Evolutionary conservation across 2,888 invertebrate species (phyloP), one percentile per base, ranked within the genome.

Genomic region (Brassicogethes aeneus): DNA sequence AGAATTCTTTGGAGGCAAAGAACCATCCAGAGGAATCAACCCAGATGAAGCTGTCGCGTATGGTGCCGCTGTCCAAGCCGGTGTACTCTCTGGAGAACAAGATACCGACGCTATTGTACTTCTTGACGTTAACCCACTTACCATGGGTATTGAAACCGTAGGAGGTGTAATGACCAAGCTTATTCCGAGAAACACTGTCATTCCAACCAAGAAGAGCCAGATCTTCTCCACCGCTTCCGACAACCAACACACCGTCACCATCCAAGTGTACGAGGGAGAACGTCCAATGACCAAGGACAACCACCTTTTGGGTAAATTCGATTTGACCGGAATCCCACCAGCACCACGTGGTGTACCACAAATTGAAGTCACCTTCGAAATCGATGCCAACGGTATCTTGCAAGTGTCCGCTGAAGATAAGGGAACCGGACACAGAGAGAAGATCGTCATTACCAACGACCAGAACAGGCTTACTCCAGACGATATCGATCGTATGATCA

Each of bases 241-340:
- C 69, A 99, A 97, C 70, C 99, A 99, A 69, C 93, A 95, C 70
- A 95, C 95, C 2, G 97, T 99, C 39, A 97, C 96, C 52, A 99
- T 99, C 66, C 92, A 94, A 70, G 94, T 95, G 0, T 97, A 91
- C 68, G 97, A 99, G 72, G 97, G 99, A 57, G 99, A 99, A 71
- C 85, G 99, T 60, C 95, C 97, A 16, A 96, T 99, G 97, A 97
- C 97, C 52, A 97, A 97, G 72, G 97, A 99, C 72, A 99, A 99
- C 72, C 97, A 99, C 71, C 75, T 94, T 51, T 77, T 99, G 45
- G 99, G 99, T 48, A 97, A 96, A 71, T 99, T 99, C 71, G 97
- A 99, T 64, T 72, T 97, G 46, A 95, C 93, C 43, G 95, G 94
- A 46, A 95, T 96, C 58, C 95, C 96, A 44, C 94, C 95, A 33